Evolutionary conservation across 2,797 vertebrate genomes (phyloP), one percentile per base, ranked within the genome.

Genomic region (Chloroceryle inda): DNA sequence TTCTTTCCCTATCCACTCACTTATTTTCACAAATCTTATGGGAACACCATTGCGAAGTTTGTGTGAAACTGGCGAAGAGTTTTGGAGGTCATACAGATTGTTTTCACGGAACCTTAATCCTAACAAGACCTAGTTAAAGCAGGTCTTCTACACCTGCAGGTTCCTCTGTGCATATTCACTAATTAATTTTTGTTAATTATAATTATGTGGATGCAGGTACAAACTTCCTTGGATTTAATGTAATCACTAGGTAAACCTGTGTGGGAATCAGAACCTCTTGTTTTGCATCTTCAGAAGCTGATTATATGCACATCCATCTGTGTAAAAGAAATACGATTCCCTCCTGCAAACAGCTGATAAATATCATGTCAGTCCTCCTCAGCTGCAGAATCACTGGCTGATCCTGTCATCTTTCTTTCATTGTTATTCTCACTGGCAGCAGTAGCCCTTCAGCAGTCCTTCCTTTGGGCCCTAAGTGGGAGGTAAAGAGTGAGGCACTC

Each of bases 291-390:
- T 94, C 81, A 58, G 81, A 58, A 80, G 64, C 1, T 85, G 81
- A 85, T 56, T 59, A 52, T 67, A 53, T 64, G 61, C 29, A 10
- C 56, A 75, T 82, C 75, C 75, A 33, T 92, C 85, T 92, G 81
- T 59, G 64, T 79, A 85, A 80, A 88, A 92, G 87, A 87, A 93
- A 91, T 63, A 76, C 1, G 40, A 92, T 72, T 91, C 77, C 85
- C 58, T 93, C 33, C 45, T 72, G 86, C 84, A 92, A 61, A 71
- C 81, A 71, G 81, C 52, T 92, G 91, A 94, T 94, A 94, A 95
- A 91, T 93, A 94, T 61, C 56, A 74, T 49, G 85, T 94, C 62
- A 67, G 52, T 37, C 83, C 50, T 79, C 40, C 78, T 92, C 68
- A 1, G 17, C 75, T 88, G 72, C 81, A 80, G 92, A 93, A 63